Evolutionary conservation across 2,888 invertebrate species (phyloP), one percentile per base, ranked within the genome.

Genomic region (Andrena flavipes): DNA sequence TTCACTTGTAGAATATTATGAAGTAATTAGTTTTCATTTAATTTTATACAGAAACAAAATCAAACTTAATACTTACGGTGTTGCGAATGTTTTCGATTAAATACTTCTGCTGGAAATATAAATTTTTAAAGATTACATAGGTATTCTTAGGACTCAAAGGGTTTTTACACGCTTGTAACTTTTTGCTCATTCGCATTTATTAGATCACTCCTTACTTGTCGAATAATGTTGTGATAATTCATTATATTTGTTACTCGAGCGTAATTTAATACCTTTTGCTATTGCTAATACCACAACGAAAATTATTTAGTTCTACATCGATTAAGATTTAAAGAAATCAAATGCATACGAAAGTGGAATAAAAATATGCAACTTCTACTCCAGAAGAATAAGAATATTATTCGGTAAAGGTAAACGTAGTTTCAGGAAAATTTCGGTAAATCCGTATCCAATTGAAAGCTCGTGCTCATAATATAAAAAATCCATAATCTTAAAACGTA

Each of bases 151-250:
- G 23, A 56, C 56, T 56, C 26, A 23, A 10, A 56, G 23, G 56
- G 13, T 13, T 56, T 56, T 26, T 26, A 26, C 20, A 56, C 8
- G n/a, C 30, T 30, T 60, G 8, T 33, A n/a, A 30, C 60, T 60
- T 30, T 16, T n/a, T 60, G 16, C 30, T 60, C 60, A 60, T 60
- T 60, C 30, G 60, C 60, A 60, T 60, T 60, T 60, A 60, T 60
- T 60, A 60, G 30, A 29, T 60, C 30, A 29, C n/a, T 60, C 30
- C 30, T 60, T 30, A 60, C 30, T 30, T 60, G 13, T 60, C 30
- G 30, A 60, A 60, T 60, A 29, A 60, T 60, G 16, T n/a, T 60
- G n/a, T 60, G 29, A n/a, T 60, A 60, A 60, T 60, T 16, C 23
- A 29, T 59, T 59, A 59, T 59, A 59, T 59, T 29, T 29, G 59